Base-by-base conservation (phyloP, 2,888 invertebrate species). In the Amblyjoppa proteus region DNA sequence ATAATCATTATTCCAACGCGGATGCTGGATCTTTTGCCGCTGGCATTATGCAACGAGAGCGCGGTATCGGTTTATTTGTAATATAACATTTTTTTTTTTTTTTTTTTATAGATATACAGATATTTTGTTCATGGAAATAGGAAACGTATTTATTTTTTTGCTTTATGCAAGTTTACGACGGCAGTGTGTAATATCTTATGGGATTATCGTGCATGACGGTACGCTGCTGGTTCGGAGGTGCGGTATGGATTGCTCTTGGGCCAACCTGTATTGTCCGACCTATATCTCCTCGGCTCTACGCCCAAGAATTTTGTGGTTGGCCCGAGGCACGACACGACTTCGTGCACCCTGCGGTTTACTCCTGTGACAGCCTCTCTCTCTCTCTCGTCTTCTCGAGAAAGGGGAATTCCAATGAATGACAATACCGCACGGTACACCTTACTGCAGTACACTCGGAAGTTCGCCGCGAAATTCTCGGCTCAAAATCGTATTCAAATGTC, bases 341-440 rank as follows among this genome's bases (percentile, higher is more conserved):
- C 9, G 20, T 66, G n/a, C 20, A 20, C 20, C 66, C 38, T 66
- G 41, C 11, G 66, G 66, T 66, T 41, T 66, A 66, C 34, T 66
- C 38, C 66, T 38, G 38, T 41, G 41, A 66, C 34, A 66, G 38
- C 41, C 9, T 66, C n/a, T 41, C 20, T 20, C 20, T 20, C 20
- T 20, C 20, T 20, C 34, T 66, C 66, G n/a, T 66, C 66, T 66
- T 20, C 66, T 64, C 64, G 7, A 38, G n/a, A 16, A 13, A 45
- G 45, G 4, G 16, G 45, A 45, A 45, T 45, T 45, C 4, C 4
- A 13, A 45, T 45, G 20, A 66, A 38, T 41, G 66, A 66, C 66
- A 20, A 38, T n/a, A 6, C 66, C 13, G 66, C 38, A 41, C 45
- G 3, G 16, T 58, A 11, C 41, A 41, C 38, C 7, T 7, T 34